Evolutionary conservation across 2,797 vertebrate genomes (phyloP).

Genomic region (Pseudomugil gertrudae): DNA sequence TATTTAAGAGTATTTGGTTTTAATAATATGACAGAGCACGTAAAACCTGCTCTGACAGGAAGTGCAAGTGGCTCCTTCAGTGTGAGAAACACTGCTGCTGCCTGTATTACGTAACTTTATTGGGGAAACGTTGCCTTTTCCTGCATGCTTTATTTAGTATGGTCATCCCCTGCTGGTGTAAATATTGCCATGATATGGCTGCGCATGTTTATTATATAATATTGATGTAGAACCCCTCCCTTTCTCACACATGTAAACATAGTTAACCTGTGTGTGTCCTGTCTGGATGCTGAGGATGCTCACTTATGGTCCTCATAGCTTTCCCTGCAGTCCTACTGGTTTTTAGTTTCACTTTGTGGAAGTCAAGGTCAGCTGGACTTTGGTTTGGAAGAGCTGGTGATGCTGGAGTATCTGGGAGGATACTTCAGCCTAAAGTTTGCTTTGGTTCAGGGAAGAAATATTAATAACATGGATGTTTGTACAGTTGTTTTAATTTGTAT

Average conservation of each 20-base stretch:
- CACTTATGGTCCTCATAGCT: conserved; percentile 20
- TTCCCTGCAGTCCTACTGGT: conserved; percentile 44
- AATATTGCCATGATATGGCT: conserved; percentile 9
- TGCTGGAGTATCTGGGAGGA: conserved; percentile 1
- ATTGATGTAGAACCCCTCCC: neutral
- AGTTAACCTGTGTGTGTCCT: conserved; percentile 1
- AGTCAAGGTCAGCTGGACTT: conserved; percentile 59
- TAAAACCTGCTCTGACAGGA: neutral
- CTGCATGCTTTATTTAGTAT: neutral
- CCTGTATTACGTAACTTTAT: conserved; percentile 39
- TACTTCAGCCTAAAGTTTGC: neutral
- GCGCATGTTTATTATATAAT: neutral
- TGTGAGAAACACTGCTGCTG: conserved; percentile 11
- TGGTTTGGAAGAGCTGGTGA: conserved; percentile 28
- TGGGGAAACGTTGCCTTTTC: conserved; percentile 21
- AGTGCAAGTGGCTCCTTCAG: neutral
- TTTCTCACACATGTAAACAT: neutral
- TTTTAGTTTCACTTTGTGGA: conserved; percentile 45
- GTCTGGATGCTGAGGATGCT: conserved; percentile 2
- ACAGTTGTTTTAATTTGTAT: too few relatives aligned
- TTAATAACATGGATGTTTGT: too few relatives aligned
- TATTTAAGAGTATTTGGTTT: neutral
- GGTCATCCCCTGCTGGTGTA: neutral
- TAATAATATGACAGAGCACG: neutral
- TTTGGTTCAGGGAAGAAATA: neutral